Evolutionary conservation across 2,888 invertebrate species (phyloP), one percentile per base, ranked within the genome.

Genomic region (Ophioninae sp.): DNA sequence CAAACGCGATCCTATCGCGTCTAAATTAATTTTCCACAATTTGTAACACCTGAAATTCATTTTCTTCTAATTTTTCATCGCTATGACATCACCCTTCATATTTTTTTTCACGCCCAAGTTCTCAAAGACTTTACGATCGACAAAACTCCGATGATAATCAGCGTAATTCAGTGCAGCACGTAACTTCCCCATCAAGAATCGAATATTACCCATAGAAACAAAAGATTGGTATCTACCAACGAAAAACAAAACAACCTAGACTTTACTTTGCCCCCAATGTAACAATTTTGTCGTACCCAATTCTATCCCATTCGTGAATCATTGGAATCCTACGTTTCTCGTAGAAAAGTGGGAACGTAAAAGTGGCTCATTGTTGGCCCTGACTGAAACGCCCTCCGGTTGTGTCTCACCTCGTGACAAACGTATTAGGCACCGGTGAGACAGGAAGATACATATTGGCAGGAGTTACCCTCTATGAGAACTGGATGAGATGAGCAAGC

Each of bases 381-480:
- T 62, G 17, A 44, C 21, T 23, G 44, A 30, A 39, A 7, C 1
- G n/a, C 56, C 41, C 21, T 44, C 13, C 50, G 50, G 50, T 44
- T 64, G 21, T 20, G 21, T 7, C 23, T 3, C 30, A 21, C 17
- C 30, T 37, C 50, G 85, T 72, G 75, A 79, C 79, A 79, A 79
- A 79, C 65, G 78, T 77, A 81, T 75, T 69, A 68, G 62, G 30
- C 13, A 8, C 8, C 70, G 67, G 74, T 23, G 21, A 44, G 68
- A 64, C 30, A 64, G 39, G 23, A 62, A 59, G 56, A 39, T 23
- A 65, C 65, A 56, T 20, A 59, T 69, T 61, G 59, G 59, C 44
- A 6, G 30, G 57, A 75, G 50, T 44, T 39, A 39, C 57, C 23
- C 23, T 50, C 73, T 62, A 68, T 21, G 62, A 61, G 77, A 41